These are phyloP conservation scores for Gulo gulo DNA, from an alignment of 2,113 vertebrate species.

Conservation along the genomic window DNA sequence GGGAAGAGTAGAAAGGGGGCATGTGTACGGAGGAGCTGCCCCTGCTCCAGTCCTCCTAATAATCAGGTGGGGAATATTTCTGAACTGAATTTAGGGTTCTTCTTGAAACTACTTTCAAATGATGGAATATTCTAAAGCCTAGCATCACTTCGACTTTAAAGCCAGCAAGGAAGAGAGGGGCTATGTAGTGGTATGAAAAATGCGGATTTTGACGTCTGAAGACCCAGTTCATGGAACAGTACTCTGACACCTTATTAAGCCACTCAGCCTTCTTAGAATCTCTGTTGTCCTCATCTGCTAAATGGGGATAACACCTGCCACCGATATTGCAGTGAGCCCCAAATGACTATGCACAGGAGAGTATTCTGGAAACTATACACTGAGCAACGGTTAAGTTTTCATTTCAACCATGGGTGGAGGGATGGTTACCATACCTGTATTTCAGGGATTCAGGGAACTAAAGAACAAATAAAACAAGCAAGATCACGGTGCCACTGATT, in stretches of 20 bases:
- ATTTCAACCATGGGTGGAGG: not conserved
- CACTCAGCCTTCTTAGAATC: not conserved
- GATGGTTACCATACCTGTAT: not conserved
- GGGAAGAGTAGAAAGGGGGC: not conserved
- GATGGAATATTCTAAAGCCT: not conserved
- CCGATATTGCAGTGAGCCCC: not conserved
- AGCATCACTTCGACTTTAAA: not conserved
- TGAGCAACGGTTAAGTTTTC: not conserved
- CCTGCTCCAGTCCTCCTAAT: not conserved
- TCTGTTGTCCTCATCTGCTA: not conserved
- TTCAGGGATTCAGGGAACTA: not conserved
- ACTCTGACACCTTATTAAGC: not conserved
- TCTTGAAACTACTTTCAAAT: not conserved
- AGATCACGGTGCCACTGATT: not conserved
- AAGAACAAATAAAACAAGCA: not conserved
- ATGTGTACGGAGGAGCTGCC: not conserved
- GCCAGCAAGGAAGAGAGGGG: not conserved
- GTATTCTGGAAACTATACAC: not conserved
- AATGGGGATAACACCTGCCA: not conserved
- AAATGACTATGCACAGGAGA: not conserved
- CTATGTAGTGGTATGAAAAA: not conserved
- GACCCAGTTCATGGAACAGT: not conserved
- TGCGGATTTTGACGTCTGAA: not conserved
- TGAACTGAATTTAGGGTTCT: not conserved
- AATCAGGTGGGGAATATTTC: not conserved